Base-by-base conservation (phyloP, 2,113 vertebrate genomes). In the Silurus meridionalis region DNA sequence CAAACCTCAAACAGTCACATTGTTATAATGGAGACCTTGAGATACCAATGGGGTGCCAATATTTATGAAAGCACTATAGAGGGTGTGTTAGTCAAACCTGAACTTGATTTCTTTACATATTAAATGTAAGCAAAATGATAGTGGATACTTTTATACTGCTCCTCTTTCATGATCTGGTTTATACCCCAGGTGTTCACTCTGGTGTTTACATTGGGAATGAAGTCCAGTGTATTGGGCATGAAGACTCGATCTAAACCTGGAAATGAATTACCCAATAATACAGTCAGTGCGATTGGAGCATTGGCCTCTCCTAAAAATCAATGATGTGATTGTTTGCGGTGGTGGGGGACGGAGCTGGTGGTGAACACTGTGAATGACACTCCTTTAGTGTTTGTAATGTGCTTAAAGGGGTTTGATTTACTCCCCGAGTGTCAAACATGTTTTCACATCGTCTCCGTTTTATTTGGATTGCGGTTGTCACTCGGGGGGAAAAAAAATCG, bases 341-440 rank as follows among this genome's bases (percentile, higher is more conserved):
- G 60, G 61, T 23, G 23, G 48, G 3, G 50, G 74, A 82, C 52
- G 23, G 80, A 82, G 60, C 80, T 25, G 21, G 11, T 19, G 7
- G 46, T 14, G 80, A 19, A 82, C 80, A 25, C 61, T 21, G 79
- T 63, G 79, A 80, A 13, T 81, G 58, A 63, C 80, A 82, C 46
- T 64, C 11, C 74, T 55, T 5, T 50, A 15, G 46, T 82, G 80
- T 66, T 53, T 63, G 46, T 82, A 82, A 66, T 66, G 80, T 82
- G 46, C 23, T 66, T 82, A 82, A 37, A 66, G 60, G 21, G 23
- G 60, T 66, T 82, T 82, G 80, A 82, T 82, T 82, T 66, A 82
- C 61, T 63, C 80, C 13, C 15, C 80, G 15, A 25, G 46, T 61
- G 80, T 61, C 80, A 64, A 25, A 23, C 23, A 37, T 64, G 61